Conservation (phyloP, 92 coral and sea anemone genomes). For the Plumapathes pennacea region DNA sequence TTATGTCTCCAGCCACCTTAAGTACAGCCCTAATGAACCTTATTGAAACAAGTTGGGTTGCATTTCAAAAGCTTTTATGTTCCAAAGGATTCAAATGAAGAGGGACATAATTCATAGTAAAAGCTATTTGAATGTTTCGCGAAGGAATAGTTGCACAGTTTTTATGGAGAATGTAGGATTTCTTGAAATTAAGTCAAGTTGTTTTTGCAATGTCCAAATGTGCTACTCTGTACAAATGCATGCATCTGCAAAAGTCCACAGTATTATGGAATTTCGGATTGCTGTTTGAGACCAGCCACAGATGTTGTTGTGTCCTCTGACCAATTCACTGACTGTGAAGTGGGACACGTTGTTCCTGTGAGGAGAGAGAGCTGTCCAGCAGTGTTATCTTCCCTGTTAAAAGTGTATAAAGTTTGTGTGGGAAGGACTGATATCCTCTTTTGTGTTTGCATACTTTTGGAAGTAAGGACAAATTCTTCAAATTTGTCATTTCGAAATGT, state of each 20-base stretch:
- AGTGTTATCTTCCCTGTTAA: conserved; percentile 30
- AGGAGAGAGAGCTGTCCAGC: conserved; percentile 16
- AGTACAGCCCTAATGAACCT: conserved; percentile 5
- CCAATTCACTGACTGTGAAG: conserved; percentile 35
- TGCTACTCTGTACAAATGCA: conserved; percentile 27
- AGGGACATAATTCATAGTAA: conserved; percentile 52
- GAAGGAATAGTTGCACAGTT: conserved; percentile 58
- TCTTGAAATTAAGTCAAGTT: conserved; percentile 31
- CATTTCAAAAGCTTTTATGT: conserved; percentile 20
- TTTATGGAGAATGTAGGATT: conserved; percentile 31
- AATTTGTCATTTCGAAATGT: too few relatives aligned
- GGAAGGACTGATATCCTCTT: too few relatives aligned
- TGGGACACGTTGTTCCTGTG: conserved; percentile 45
- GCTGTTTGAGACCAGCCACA: conserved; percentile 9
- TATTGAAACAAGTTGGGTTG: conserved; percentile 39
- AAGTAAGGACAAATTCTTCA: too few relatives aligned
- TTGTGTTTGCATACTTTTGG: too few relatives aligned
- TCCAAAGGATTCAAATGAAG: conserved; percentile 50
- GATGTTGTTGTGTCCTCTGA: conserved; percentile 29
- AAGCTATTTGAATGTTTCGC: conserved; percentile 26
- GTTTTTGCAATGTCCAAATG: conserved; percentile 51
- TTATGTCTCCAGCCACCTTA: conserved; percentile 43
- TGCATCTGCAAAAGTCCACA: conserved; percentile 46
- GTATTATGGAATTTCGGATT: conserved; percentile 49
- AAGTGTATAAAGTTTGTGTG: conserved; percentile 22